Evolutionary conservation across 2,113 vertebrate species (phyloP).

Genomic region (Ptilonorhynchus violaceus): DNA sequence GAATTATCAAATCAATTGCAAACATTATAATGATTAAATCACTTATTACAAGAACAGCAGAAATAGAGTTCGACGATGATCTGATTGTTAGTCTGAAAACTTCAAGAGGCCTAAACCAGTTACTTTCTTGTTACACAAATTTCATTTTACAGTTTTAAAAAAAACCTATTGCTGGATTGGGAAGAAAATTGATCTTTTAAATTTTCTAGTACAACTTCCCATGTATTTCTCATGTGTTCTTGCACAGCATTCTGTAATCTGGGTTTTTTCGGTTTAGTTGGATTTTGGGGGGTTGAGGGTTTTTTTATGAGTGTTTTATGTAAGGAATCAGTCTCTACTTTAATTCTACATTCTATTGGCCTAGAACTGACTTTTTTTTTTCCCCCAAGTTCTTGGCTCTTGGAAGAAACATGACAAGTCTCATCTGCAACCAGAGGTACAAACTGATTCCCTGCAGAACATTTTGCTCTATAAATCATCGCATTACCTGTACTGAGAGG

Average conservation of each 20-base stretch:
- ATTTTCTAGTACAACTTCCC: background rate
- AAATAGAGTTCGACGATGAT: background rate
- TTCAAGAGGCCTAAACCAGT: background rate
- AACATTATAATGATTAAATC: background rate
- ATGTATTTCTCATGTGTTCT: background rate
- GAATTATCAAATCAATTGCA: background rate
- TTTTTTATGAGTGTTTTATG: background rate
- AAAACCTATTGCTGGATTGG: background rate
- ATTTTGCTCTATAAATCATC: background rate
- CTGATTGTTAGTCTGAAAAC: background rate
- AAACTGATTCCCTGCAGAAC: background rate
- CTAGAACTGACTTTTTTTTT: background rate
- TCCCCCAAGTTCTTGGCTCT: background rate
- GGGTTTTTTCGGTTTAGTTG: background rate
- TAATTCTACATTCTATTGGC: background rate
- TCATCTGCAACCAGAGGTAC: background rate
- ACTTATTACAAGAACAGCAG: background rate
- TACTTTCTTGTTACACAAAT: background rate
- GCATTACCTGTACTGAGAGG: background rate
- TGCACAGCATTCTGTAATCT: background rate
- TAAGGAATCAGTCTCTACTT: background rate
- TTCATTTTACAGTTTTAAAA: background rate
- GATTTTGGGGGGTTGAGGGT: too few relatives aligned
- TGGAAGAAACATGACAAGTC: background rate
- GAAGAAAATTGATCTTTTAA: fast-evolving